These are phyloP conservation scores for Lepidurus arcticus DNA, from an alignment of 1,140 invertebrate genomes.

Conservation along the genomic window DNA sequence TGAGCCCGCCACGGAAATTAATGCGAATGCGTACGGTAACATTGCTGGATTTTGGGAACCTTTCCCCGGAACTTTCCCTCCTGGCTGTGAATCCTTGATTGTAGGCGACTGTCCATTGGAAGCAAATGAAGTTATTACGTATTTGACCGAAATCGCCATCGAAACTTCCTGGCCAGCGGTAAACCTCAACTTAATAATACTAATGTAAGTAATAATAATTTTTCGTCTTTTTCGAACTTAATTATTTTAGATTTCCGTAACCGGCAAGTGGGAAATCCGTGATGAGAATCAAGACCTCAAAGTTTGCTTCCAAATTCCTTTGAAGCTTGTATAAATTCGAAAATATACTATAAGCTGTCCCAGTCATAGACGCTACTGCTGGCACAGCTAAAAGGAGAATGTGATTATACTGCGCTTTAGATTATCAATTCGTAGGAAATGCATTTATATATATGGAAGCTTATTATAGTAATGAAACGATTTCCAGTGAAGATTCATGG, in stretches of 20 bases:
- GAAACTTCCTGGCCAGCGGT: conserved; percentile 21
- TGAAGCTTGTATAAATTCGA: conserved; percentile 25
- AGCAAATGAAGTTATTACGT: conserved; percentile 24
- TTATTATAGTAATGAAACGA: too few relatives aligned
- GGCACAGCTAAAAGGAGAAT: too few relatives aligned
- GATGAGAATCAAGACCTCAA: conserved; percentile 1
- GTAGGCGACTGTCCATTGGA: conserved; percentile 29
- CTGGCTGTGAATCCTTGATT: conserved; percentile 26
- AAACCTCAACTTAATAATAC: background rate
- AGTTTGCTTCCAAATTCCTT: conserved; percentile 26
- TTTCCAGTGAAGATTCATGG: too few relatives aligned
- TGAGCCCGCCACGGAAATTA: background rate
- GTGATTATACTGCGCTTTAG: too few relatives aligned
- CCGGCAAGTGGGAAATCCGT: conserved; percentile 22
- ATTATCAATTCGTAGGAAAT: too few relatives aligned
- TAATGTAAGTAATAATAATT: background rate
- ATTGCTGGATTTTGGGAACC: background rate
- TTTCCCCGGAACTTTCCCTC: conserved; percentile 29
- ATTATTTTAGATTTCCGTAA: conserved; percentile 22
- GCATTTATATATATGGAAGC: too few relatives aligned
- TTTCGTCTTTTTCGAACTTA: background rate
- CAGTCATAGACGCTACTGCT: too few relatives aligned
- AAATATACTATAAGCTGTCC: too few relatives aligned
- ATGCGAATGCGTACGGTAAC: background rate
- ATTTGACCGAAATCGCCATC: background rate